These are phyloP conservation scores for Toxotes jaculatrix DNA, from an alignment of 2,113 vertebrate genomes.

Conservation along the genomic window DNA sequence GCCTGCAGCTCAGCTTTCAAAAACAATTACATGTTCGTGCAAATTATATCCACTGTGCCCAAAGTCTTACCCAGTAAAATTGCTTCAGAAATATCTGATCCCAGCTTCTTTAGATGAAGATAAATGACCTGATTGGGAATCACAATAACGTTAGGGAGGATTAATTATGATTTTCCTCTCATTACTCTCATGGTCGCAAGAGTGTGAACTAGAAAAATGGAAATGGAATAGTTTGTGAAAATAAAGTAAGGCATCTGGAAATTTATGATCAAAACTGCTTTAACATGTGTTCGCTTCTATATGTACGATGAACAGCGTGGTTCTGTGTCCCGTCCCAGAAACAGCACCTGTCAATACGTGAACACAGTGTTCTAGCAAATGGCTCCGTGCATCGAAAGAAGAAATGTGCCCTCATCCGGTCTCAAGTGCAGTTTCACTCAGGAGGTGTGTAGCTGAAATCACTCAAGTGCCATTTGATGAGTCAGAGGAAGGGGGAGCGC, in stretches of 20 bases:
- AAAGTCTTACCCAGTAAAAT: conserved; percentile 23
- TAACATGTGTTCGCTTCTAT: conserved; percentile 16
- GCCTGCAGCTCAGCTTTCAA: conserved; percentile 54
- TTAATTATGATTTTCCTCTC: conserved; percentile 48
- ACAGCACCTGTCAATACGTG: conserved; percentile 3
- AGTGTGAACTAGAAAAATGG: conserved; percentile 21
- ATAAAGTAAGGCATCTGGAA: conserved; percentile 49
- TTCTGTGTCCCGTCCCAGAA: conserved; percentile 19
- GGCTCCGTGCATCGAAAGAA: not conserved
- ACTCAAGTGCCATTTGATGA: conserved; percentile 52
- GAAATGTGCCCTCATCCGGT: not conserved
- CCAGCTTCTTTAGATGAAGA: conserved; percentile 47
- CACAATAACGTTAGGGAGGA: conserved; percentile 12
- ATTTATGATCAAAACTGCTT: conserved; percentile 49
- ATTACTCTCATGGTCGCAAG: conserved; percentile 16
- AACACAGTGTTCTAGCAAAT: not conserved
- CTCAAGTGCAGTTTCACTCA: conserved; percentile 27
- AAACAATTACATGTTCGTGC: conserved; percentile 56
- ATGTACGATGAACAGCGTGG: not conserved
- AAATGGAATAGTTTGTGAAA: conserved; percentile 39
- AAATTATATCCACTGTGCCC: conserved; percentile 37
- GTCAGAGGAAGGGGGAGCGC: conserved; percentile 45
- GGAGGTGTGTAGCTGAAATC: conserved; percentile 22
- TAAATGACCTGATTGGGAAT: conserved; percentile 37
- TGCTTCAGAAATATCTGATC: conserved; percentile 25